A percentile compares a stretch with the other conserved stretches of the same genome.
These are phyloP conservation scores for Bunonema sp. DNA, from an alignment of 2,888 invertebrate genomes.

Conservation along the genomic window DNA sequence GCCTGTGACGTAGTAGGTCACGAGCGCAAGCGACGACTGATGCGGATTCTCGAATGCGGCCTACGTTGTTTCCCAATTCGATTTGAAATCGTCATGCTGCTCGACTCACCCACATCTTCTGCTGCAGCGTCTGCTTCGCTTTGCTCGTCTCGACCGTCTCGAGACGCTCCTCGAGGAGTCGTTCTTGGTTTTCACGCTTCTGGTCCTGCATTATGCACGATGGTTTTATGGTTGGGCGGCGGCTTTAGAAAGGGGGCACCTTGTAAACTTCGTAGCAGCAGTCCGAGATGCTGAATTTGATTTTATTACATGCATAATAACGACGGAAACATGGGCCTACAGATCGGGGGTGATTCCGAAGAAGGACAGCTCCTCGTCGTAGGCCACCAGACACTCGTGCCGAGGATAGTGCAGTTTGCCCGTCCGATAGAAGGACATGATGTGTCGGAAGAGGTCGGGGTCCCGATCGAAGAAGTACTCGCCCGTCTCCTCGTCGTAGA, in stretches of 20 bases:
- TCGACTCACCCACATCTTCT: not conserved
- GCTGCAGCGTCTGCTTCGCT: constrained; percentile 21
- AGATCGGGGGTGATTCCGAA: constrained; percentile 91
- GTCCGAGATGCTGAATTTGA: constrained; percentile 61
- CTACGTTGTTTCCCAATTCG: constrained; percentile 58
- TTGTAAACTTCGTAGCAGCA: constrained; percentile 99
- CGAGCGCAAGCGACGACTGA: constrained; percentile 91
- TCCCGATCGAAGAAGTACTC: constrained; percentile 99
- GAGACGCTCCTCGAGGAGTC: constrained; percentile 73
- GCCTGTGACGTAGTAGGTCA: constrained; percentile 98
- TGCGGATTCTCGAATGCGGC: constrained; percentile 98
- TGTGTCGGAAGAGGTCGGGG: constrained; percentile 93
- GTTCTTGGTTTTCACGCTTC: constrained; percentile 92
- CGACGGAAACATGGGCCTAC: too few species aligned
- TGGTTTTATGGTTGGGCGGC: too few species aligned
- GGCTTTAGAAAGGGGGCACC: constrained; percentile 1
- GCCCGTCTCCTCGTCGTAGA: constrained; percentile 79
- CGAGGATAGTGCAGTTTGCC: constrained; percentile 98
- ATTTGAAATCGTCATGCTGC: not conserved
- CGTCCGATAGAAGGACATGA: constrained; percentile 92
- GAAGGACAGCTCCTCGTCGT: constrained; percentile 96
- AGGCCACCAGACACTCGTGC: constrained; percentile 94
- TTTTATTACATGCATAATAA: too few species aligned
- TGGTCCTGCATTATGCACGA: too few species aligned
- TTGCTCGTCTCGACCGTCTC: constrained; percentile 30